These are phyloP conservation scores for Sesamia nonagrioides DNA, from an alignment of 1,140 invertebrate genomes.

Conservation along the genomic window DNA sequence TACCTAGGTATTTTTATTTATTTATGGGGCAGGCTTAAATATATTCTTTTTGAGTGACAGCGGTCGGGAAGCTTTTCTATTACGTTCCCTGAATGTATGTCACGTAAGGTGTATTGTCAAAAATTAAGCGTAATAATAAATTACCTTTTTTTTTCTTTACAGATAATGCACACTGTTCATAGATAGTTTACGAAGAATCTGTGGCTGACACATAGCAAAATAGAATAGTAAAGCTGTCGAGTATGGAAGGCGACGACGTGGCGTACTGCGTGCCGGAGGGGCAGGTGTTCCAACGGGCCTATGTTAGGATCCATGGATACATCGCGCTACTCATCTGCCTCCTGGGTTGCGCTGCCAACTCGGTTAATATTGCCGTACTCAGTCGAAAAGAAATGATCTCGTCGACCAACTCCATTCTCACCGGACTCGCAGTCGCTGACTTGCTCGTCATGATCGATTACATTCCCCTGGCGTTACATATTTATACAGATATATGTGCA, in stretches of 20 bases:
- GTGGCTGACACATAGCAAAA: background rate
- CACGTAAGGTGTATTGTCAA: background rate
- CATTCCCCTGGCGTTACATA: conserved; percentile 95
- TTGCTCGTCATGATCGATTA: conserved; percentile 97
- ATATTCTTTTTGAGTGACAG: conserved; percentile 37
- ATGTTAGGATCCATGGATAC: conserved; percentile 81
- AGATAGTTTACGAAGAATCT: conserved; percentile 16
- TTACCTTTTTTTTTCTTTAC: conserved; percentile 50
- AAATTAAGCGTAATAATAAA: background rate
- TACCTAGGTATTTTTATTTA: conserved; percentile 33
- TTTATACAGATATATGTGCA: conserved; percentile 89
- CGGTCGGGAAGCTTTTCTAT: conserved; percentile 15
- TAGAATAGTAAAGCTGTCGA: conserved; percentile 59
- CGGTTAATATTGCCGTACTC: conserved; percentile 97
- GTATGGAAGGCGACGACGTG: conserved; percentile 56
- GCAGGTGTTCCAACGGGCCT: conserved; percentile 78
- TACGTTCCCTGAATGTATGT: conserved; percentile 9
- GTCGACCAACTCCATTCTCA: conserved; percentile 95
- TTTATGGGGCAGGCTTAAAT: conserved; percentile 6
- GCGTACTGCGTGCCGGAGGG: conserved; percentile 83
- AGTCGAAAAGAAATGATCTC: conserved; percentile 96
- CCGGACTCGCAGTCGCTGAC: conserved; percentile 96
- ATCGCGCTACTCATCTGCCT: conserved; percentile 92
- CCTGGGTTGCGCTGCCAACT: conserved; percentile 96
- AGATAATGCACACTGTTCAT: conserved; percentile 46